Evolutionary conservation across 92 coral and sea anemone genomes (phyloP).

Genomic region (Porites rus): DNA sequence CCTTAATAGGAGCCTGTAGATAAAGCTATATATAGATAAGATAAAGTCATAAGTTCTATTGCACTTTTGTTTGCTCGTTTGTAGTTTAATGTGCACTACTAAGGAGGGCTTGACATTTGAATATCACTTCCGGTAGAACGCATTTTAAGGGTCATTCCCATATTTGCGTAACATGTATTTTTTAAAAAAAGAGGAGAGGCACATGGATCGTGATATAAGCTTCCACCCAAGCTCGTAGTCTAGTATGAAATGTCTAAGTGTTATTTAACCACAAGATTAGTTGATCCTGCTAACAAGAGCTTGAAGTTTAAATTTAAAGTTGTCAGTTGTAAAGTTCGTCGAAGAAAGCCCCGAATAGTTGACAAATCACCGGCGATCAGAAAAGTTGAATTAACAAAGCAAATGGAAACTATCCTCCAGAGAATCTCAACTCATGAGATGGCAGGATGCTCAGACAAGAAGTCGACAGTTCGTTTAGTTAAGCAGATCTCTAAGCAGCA

Average conservation of each 20-base stretch:
- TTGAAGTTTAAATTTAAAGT: not conserved
- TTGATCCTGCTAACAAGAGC: not conserved
- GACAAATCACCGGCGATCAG: not conserved
- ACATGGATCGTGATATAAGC: not conserved
- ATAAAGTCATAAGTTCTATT: too few species aligned
- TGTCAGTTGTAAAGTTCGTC: slow-evolving; percentile 23
- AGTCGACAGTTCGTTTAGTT: not conserved
- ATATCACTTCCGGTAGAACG: not conserved
- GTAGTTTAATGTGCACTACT: not conserved
- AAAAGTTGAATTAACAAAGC: not conserved
- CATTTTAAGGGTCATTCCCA: not conserved
- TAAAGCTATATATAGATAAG: not conserved
- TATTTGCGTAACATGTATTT: not conserved
- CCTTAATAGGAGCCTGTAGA: too few species aligned
- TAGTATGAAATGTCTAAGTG: not conserved
- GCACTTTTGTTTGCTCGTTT: not conserved
- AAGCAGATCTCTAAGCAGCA: too few species aligned
- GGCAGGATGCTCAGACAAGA: not conserved
- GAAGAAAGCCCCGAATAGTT: not conserved
- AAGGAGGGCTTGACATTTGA: too few species aligned
- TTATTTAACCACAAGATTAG: not conserved
- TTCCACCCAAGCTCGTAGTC: not conserved
- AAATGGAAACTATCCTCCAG: not conserved
- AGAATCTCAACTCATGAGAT: not conserved
- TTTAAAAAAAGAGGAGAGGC: not conserved